Conservation (phyloP, 2,888 invertebrate species). For the Polymixis flavicincta region DNA sequence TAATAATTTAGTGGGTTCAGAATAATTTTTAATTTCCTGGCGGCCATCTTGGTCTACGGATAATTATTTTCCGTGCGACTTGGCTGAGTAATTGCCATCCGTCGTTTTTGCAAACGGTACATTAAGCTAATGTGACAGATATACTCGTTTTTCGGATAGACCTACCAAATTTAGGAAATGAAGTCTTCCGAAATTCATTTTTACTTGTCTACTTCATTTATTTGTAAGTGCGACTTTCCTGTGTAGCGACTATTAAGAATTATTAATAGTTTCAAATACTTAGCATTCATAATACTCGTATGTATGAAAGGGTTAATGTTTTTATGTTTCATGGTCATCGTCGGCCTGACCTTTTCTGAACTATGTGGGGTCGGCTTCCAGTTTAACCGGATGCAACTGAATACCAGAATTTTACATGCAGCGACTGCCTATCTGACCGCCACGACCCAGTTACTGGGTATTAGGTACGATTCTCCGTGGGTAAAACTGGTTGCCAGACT, state of each 20-base stretch:
- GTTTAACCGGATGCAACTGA: no score
- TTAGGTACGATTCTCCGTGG: no score
- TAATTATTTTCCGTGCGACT: constrained; percentile 79
- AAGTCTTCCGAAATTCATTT: constrained; percentile 12
- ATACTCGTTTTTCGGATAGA: constrained; percentile 27
- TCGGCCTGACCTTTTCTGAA: no score
- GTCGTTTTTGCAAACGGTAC: constrained; percentile 68
- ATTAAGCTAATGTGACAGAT: constrained; percentile 47
- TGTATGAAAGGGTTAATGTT: no score
- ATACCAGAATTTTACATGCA: no score
- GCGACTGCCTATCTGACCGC: no score
- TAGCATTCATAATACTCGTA: no score
- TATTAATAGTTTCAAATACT: not conserved
- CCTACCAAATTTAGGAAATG: constrained; percentile 39
- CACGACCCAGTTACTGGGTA: no score
- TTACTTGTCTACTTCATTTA: not conserved
- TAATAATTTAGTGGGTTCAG: constrained; percentile 37
- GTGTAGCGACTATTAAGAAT: not conserved
- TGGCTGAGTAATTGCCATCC: constrained; percentile 72
- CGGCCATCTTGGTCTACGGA: constrained; percentile 63
- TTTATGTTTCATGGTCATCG: not conserved
- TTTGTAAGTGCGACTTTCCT: not conserved
- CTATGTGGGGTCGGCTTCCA: no score
- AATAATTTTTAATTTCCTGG: constrained; percentile 72
- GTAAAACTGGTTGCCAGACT: no score